Evolutionary conservation across 92 coral and sea anemone species (phyloP), one percentile per base, ranked within the genome.

Genomic region (Epizoanthus rinbou): DNA sequence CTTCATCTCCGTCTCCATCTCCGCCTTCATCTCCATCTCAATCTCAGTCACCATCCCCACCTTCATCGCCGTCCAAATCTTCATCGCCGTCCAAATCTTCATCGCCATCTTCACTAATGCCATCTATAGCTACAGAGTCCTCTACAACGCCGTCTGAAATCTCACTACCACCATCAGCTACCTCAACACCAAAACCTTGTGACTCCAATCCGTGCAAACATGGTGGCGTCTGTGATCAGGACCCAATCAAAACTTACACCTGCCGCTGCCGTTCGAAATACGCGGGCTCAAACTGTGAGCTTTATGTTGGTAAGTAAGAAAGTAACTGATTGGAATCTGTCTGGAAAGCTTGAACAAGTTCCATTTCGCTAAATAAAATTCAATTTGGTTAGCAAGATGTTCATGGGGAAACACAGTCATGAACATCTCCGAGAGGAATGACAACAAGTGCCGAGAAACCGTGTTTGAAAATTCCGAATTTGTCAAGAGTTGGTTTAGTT

Each of bases 241-340:
- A 54, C 28, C 17, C 80, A 56, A 3, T 8, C 9, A 18, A 74
- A 14, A 19, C 57, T 53, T 74, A 74, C 80, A 28, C 41, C 47
- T 74, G 80, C 24, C 65, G 57, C 50, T 74, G 80, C n/a, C 65
- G 15, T 25, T 19, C 80, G 37, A 31, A 43, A 39, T 74, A 53
- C 11, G 64, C 17, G 16, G 80, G 80, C 57, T 14, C 41, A 52
- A 74, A 18, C 17, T 74, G 80, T 43, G 41, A 74, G 15, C 41
- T 74, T 25, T 28, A 50, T 15, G 25, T 23, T 28, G 80, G 80
- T 74, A 74, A 74, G 80, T 47, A 8, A 47, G 15, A 43, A 47
- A 8, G 54, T 8, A 47, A 0, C 15, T 8, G 54, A 47, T 47
- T 8, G 13, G 8, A 8, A 47, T 11, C 1, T 10, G 14, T 10